phyloP scores from a whole-genome alignment of 2,797 vertebrate genomes.

The Mormyrops attenuatus region DNA sequence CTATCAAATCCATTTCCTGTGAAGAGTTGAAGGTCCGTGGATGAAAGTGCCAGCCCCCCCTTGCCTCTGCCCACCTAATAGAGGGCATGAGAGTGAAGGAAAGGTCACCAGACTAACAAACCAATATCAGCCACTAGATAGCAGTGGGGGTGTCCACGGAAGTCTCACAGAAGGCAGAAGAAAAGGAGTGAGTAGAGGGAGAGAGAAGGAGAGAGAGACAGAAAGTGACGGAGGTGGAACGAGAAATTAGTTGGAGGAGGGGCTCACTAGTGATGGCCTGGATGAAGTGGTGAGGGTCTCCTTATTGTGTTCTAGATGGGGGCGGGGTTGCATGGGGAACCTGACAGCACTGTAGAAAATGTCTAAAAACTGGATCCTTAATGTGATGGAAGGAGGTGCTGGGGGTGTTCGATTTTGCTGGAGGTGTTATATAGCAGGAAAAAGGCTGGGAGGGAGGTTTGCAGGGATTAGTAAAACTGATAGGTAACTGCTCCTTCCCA shows the following conservation, averaged over 20 bases:
- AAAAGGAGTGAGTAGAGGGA: constrained; percentile 43
- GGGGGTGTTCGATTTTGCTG: neutral
- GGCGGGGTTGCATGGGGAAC: neutral
- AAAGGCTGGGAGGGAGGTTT: neutral
- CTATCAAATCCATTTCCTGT: neutral
- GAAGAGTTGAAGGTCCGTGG: neutral
- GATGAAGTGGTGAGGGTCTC: neutral
- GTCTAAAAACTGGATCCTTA: neutral
- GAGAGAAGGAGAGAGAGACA: neutral
- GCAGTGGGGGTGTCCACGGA: neutral
- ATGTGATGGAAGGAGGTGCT: neutral
- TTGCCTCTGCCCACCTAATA: neutral
- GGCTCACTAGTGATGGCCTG: neutral
- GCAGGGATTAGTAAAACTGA: neutral
- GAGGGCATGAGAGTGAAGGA: neutral
- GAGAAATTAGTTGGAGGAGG: neutral
- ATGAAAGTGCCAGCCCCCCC: neutral
- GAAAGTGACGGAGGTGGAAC: neutral
- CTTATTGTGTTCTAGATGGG: neutral
- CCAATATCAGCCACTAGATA: neutral
- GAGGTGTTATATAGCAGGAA: neutral
- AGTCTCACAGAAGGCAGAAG: constrained; percentile 38
- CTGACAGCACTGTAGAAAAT: neutral
- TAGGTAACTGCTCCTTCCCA: neutral
- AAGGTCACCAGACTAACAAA: neutral